Percentiles rank a stretch among this genome's conserved stretches.
Evolutionary conservation across 2,113 vertebrate species (phyloP).

Genomic region (Ochotona princeps): DNA sequence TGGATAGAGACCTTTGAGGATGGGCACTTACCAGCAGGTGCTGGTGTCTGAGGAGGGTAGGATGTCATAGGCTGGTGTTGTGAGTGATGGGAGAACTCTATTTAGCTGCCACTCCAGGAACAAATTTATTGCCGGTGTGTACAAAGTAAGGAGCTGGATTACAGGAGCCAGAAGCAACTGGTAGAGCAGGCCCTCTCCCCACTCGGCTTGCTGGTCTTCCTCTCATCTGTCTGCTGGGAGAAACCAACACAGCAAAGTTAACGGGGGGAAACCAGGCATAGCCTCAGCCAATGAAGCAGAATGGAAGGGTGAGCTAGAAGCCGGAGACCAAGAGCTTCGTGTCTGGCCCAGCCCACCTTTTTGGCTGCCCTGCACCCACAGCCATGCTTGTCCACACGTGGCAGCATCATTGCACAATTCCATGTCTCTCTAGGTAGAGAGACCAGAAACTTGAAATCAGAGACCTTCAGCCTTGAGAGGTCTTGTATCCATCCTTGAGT

Average conservation of each 20-base stretch:
- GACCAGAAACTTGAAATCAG: neutral
- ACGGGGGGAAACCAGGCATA: neutral
- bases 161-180: neutral
- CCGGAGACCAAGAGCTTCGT: neutral
- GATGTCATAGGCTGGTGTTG: neutral
- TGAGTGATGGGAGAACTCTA: neutral
- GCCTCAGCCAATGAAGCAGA: neutral
- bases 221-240: neutral
- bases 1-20: neutral
- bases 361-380: neutral
- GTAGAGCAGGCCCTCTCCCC: neutral
- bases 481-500: neutral
- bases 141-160: neutral
- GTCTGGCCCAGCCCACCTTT: neutral
- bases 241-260: neutral
- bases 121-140: neutral
- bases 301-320: neutral
- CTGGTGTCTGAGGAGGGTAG: neutral
- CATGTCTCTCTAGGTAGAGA: no score
- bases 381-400: neutral
- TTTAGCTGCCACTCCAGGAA: neutral
- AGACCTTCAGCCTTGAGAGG: neutral
- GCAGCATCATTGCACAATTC: neutral
- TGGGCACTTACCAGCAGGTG: no score
- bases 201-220: neutral